A percentile compares a stretch with the other conserved stretches of the same genome.
Evolutionary conservation across 2,797 vertebrate species (phyloP).

Genomic region (Eulemur rubriventer): DNA sequence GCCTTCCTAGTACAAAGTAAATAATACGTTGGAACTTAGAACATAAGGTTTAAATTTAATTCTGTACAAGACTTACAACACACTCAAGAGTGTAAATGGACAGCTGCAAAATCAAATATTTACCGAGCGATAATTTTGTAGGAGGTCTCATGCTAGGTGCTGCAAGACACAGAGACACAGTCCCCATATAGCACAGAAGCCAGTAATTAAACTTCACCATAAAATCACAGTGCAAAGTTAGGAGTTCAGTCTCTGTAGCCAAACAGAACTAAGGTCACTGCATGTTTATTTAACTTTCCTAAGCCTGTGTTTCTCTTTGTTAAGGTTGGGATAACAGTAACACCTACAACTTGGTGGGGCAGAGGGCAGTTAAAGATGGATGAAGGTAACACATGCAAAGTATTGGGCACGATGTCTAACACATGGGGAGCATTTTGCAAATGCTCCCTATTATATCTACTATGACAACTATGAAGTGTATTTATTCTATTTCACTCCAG

Average conservation of each 20-base stretch:
- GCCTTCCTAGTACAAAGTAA: neutral
- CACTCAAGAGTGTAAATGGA: neutral
- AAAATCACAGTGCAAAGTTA: neutral
- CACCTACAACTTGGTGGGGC: neutral
- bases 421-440: fast-evolving
- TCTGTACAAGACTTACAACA: neutral
- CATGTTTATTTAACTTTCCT: neutral
- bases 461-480: fast-evolving
- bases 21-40: neutral
- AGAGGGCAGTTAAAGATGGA: neutral
- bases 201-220: neutral
- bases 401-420: fast-evolving
- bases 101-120: neutral
- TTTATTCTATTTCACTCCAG: neutral
- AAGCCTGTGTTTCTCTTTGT: neutral
- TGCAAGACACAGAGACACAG: neutral
- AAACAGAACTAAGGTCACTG: neutral
- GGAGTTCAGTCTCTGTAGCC: neutral
- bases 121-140: neutral
- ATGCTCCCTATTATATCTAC: fast-evolving
- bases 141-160: neutral
- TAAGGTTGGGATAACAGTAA: neutral
- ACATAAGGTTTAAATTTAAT: neutral
- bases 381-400: neutral
- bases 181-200: neutral